phyloP scores from a whole-genome alignment of 2,888 invertebrate genomes.

The Dioctria rufipes region DNA sequence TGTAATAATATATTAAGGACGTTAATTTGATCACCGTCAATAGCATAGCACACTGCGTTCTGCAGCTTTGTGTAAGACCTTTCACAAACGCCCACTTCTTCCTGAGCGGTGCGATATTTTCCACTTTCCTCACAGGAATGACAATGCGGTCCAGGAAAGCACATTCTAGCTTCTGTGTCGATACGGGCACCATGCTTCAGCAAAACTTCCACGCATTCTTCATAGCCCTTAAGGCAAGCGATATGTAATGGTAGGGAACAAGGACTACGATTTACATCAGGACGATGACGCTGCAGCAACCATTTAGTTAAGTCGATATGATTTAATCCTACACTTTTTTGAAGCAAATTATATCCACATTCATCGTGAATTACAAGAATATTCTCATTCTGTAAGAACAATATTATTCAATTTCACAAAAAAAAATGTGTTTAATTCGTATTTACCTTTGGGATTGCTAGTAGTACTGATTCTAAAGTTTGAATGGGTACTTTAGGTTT shows the following conservation, averaged over 20 bases:
- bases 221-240: slow-evolving; percentile 81
- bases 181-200: slow-evolving; percentile 80
- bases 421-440: neutral
- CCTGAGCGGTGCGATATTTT: slow-evolving; percentile 74
- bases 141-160: slow-evolving; percentile 82
- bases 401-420: neutral
- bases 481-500: slow-evolving; percentile 79
- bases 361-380: slow-evolving; percentile 79
- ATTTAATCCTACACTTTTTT: slow-evolving; percentile 81
- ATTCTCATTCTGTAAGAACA: slow-evolving; percentile 75
- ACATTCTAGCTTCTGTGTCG: slow-evolving; percentile 82
- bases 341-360: slow-evolving; percentile 80
- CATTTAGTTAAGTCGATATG: slow-evolving; percentile 80
- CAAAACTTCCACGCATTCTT: slow-evolving; percentile 79
- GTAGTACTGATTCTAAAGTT: slow-evolving; percentile 76
- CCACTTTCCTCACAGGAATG: slow-evolving; percentile 80
- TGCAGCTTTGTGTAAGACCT: slow-evolving; percentile 75
- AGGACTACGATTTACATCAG: slow-evolving; percentile 79
- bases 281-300: slow-evolving; percentile 76
- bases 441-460: slow-evolving; percentile 78
- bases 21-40: slow-evolving; percentile 82
- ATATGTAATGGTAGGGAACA: slow-evolving; percentile 84
- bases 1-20: slow-evolving; percentile 78
- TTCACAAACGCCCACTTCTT: slow-evolving; percentile 73
- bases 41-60: slow-evolving; percentile 80